These are phyloP conservation scores for Ochlodes sylvanus DNA, from an alignment of 2,888 invertebrate species.

Conservation along the genomic window DNA sequence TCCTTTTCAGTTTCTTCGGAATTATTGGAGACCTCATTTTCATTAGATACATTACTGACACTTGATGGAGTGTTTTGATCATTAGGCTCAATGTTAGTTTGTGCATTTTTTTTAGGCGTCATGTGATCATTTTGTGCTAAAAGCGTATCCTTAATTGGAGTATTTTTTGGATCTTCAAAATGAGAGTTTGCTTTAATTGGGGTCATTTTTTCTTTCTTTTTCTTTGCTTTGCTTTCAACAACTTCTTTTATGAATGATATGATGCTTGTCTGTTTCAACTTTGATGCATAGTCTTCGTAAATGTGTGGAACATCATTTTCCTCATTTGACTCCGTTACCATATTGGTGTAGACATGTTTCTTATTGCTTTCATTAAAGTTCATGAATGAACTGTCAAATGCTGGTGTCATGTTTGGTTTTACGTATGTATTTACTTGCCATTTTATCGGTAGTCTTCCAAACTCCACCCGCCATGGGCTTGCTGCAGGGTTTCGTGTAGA, in stretches of 20 bases:
- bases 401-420: conserved; percentile 81
- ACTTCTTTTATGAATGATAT: conserved; percentile 76
- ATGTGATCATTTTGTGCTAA: conserved; percentile 22
- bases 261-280: conserved; percentile 76
- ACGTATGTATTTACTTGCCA: conserved; percentile 77
- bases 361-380: conserved; percentile 65
- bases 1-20: conserved; percentile 48
- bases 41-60: conserved; percentile 34
- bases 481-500: conserved; percentile 66
- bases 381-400: conserved; percentile 75
- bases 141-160: conserved; percentile 36
- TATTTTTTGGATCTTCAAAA: conserved; percentile 55
- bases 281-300: conserved; percentile 52
- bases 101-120: conserved; percentile 41
- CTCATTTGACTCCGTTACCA: conserved; percentile 52
- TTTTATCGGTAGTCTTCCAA: conserved; percentile 71
- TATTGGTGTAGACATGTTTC: conserved; percentile 77
- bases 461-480: conserved; percentile 80
- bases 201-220: conserved; percentile 64
- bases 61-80: conserved; percentile 34
- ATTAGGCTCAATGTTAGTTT: conserved; percentile 36
- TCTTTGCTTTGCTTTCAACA: conserved; percentile 63
- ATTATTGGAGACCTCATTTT: conserved; percentile 45
- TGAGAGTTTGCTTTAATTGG: conserved; percentile 59
- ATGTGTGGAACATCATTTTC: conserved; percentile 57